A percentile compares a stretch with the other conserved stretches of the same genome.
These are phyloP conservation scores for Pristionchus arcanus DNA, from an alignment of 2,888 invertebrate species.

Conservation along the genomic window DNA sequence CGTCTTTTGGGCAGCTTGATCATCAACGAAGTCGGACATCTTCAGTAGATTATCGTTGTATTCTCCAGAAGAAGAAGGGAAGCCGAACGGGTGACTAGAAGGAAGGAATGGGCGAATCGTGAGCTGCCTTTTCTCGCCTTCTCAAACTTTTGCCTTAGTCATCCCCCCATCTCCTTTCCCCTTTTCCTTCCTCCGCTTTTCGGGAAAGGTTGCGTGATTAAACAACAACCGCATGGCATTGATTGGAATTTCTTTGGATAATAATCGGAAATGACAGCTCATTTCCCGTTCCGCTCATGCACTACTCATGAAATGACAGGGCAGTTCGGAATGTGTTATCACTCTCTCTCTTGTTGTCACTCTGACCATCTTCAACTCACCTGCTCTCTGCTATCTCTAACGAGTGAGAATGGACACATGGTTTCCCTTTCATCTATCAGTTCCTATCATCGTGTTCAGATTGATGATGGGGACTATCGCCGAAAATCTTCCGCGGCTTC, in stretches of 20 bases:
- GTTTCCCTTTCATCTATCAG: background rate
- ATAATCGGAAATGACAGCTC: background rate
- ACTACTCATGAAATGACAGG: background rate
- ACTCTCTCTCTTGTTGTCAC: background rate
- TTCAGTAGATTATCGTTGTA: background rate
- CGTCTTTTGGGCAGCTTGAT: background rate
- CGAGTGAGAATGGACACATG: no score
- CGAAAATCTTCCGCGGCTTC: no score
- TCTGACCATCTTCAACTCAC: background rate
- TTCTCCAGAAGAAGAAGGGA: background rate
- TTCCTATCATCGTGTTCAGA: background rate
- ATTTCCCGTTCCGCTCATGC: background rate
- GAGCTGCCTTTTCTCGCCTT: slow-evolving; percentile 12
- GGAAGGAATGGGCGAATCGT: slow-evolving; percentile 11
- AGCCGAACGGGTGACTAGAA: slow-evolving; percentile 23
- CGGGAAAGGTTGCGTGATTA: slow-evolving; percentile 41
- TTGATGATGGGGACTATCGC: no score
- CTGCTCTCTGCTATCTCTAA: background rate
- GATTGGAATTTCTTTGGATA: slow-evolving; percentile 12
- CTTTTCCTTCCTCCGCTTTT: background rate
- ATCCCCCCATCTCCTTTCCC: slow-evolving; percentile 1
- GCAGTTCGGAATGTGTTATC: background rate
- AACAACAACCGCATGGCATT: background rate
- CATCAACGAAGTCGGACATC: slow-evolving; percentile 11
- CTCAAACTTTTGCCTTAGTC: slow-evolving; percentile 35